Base-by-base conservation (phyloP, 2,113 vertebrate genomes). In the Grammomys dolichurus region DNA sequence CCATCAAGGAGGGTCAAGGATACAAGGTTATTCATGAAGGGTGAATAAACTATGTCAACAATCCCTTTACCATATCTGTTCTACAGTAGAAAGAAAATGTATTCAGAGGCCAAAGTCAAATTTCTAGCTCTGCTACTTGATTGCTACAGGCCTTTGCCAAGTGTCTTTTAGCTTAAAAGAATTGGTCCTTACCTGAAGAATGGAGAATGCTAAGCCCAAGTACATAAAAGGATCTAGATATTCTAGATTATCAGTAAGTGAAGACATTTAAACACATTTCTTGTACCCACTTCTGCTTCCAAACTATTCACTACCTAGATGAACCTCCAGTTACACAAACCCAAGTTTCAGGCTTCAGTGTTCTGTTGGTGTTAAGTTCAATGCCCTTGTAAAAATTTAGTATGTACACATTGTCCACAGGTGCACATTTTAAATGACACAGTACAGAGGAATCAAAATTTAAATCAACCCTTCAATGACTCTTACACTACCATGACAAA, bases 241-340 rank as follows among this genome's bases (percentile, higher is more conserved):
- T 16, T 63, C 14, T 33, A 72, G 54, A 24, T 31, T 24, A 48
- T 93, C 90, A 93, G 22, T 56, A 69, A 87, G 33, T 60, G n/a
- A 96, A 95, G 69, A 80, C 31, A 96, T 76, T 73, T 87, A 87
- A 72, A 93, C 28, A 67, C 56, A 81, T 78, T 81, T 95, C 70
- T 93, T 77, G 4, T 80, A 11, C n/a, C 54, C 36, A 87, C 46
- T 90, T 94, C 60, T 96, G 76, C 48, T 90, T 92, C 80, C 46
- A 48, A 81, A 86, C 58, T 95, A 69, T n/a, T 91, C 43, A 94
- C 3, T 85, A 87, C 56, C 28, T 69, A 87, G 14, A 94, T 82
- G 40, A 12, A 94, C 75, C 67, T 56, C 6, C 63, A 94, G 33
- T 90, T 78, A 87, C 13, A 90, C 8, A 75, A 84, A 87, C 26